phyloP scores from a whole-genome alignment of 2,113 vertebrate genomes.

The Vanacampus margaritifer region DNA sequence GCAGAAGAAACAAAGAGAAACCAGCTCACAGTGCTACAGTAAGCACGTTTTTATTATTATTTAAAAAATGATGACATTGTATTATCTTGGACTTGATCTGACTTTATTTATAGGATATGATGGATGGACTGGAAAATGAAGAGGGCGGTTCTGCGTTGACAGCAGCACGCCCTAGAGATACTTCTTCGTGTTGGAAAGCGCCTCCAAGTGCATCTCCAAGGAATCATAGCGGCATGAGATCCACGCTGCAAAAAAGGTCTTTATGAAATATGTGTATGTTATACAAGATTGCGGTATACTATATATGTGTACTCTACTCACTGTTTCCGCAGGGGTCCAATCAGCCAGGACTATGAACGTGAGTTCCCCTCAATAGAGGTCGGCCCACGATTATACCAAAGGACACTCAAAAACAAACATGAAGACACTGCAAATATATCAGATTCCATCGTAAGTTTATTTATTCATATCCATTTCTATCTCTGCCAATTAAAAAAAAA shows the following conservation, averaged over 20 bases:
- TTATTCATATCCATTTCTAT: not conserved
- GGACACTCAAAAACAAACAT: conserved; percentile 15
- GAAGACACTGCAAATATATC: not conserved
- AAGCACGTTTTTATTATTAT: not conserved
- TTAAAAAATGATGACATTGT: not conserved
- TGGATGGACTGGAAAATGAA: conserved; percentile 19
- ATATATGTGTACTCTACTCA: conserved; percentile 4
- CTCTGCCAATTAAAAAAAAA: conserved; percentile 4
- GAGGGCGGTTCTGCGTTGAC: conserved; percentile 27
- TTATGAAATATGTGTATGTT: not conserved
- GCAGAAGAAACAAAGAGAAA: conserved; percentile 61
- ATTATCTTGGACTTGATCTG: conserved; percentile 1
- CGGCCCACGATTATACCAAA: conserved; percentile 29
- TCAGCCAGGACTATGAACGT: conserved; percentile 72
- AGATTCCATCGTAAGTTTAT: not conserved
- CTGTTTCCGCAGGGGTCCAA: conserved; percentile 55
- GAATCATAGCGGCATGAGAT: conserved; percentile 19
- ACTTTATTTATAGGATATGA: conserved; percentile 35
- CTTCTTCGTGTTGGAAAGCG: conserved; percentile 17
- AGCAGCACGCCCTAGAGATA: conserved; percentile 34
- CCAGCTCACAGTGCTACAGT: conserved; percentile 48
- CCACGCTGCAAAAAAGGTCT: conserved; percentile 39
- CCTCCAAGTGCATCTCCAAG: conserved; percentile 26
- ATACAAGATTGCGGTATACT: not conserved
- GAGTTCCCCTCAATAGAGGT: conserved; percentile 71